Evolutionary conservation across 2,113 vertebrate species (phyloP), one percentile per base, ranked within the genome.

Genomic region (Elaphurus davidianus): DNA sequence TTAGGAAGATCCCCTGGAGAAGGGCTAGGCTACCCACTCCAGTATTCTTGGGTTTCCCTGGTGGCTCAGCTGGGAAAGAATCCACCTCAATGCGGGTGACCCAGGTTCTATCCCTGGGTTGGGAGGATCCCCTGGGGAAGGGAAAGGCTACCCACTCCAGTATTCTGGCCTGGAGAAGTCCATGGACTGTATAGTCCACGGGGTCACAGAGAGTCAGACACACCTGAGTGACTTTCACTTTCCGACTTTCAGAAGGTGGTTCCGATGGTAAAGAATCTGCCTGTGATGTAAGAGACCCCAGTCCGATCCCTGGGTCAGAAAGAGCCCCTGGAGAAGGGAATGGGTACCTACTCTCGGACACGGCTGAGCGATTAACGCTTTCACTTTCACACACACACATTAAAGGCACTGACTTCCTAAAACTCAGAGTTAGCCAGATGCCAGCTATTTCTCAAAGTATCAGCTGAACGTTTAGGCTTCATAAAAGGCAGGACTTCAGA

Each of bases 21-120:
- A 40, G n/a, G n/a, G 9, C 2, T 1, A 12, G n/a, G n/a, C n/a
- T 21, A 2, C 64, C 17, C 64, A 36, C 17, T 36, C 0, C 64
- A n/a, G n/a, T 36, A 5, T 21, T 36, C 64, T 71, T 21, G n/a
- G n/a, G n/a, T 9, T 36, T 71, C 64, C 64, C 9, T 71, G n/a
- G 64, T 36, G 64, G 17, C 64, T 36, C 64, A 36, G 64, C n/a
- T 71, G n/a, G 17, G 5, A 71, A 71, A 71, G 64, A 36, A 36
- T 71, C n/a, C n/a, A 11, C 64, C 64, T 71, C n/a, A 71, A 5
- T 11, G 64, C 9, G 9, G 64, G n/a, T 1, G 1, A 11, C 17
- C 64, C 36, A 19, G n/a, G 64, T 71, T 36, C n/a, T 11, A 2
- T 71, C 64, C 9, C 64, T 71, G 64, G 17, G 64, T 36, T 71